Conservation (phyloP, 2,888 invertebrate genomes). For the Drosophila histrio region DNA sequence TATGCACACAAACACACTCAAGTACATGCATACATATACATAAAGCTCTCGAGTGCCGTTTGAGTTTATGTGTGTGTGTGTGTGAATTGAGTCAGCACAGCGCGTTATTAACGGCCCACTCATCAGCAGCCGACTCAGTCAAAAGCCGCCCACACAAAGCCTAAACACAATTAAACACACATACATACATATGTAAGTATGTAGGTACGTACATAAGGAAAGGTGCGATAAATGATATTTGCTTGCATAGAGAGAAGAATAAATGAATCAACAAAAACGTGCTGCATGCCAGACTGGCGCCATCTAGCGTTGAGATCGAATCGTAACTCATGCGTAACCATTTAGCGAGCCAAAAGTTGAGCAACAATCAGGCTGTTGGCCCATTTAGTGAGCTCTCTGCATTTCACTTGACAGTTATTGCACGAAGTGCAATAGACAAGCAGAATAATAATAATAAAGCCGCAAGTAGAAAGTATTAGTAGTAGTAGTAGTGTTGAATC, state of each 20-base stretch:
- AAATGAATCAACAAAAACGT: constrained; percentile 43
- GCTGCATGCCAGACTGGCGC: constrained; percentile 50
- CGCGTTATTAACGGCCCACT: constrained; percentile 56
- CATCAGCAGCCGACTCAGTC: constrained; percentile 49
- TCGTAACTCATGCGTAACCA: constrained; percentile 46
- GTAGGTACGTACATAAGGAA: background rate
- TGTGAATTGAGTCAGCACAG: constrained; percentile 63
- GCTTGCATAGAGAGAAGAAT: constrained; percentile 4
- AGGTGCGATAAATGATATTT: constrained; percentile 52
- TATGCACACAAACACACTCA: too few species aligned
- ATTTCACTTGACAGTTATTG: constrained; percentile 33
- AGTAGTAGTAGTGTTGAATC: constrained; percentile 24
- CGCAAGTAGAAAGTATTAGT: constrained; percentile 31
- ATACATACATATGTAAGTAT: background rate
- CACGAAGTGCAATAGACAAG: constrained; percentile 22
- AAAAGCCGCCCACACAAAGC: constrained; percentile 46
- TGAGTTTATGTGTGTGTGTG: constrained; percentile 21
- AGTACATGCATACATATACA: background rate
- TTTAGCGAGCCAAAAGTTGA: constrained; percentile 58
- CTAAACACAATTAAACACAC: constrained; percentile 10
- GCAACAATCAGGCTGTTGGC: constrained; percentile 35
- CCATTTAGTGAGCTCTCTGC: constrained; percentile 27
- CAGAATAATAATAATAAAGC: constrained; percentile 28
- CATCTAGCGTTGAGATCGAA: constrained; percentile 39
- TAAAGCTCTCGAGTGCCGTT: constrained; percentile 29